Base-by-base conservation (phyloP, 2,888 invertebrate genomes). In the Agelastica alni region DNA sequence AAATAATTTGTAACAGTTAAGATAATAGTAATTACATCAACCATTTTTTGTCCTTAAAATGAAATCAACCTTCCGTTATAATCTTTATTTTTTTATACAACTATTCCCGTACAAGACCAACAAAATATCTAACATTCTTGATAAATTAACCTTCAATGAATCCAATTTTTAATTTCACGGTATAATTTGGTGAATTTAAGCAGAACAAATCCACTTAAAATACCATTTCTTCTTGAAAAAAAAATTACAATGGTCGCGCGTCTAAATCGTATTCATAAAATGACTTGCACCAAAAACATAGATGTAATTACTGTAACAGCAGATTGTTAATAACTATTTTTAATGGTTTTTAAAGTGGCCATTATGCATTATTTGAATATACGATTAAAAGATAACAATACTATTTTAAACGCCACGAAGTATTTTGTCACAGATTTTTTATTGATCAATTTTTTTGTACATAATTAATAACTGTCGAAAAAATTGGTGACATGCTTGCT, bases 121-220 rank as follows among this genome's bases (percentile, higher is more conserved):
- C 13, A n/a, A n/a, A 34, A 34, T 16, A 34, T 16, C 16, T 16
- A 2, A 16, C 34, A 36, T 46, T 36, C 46, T 34, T 36, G n/a
- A n/a, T 17, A 12, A 18, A 31, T 46, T 46, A 46, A 46, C 46
- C 26, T 22, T 46, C 9, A 30, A 36, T 14, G 4, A 26, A 36
- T 22, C 28, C 46, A 36, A 46, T 36, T 26, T 36, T 46, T 46
- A 46, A 46, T 46, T 46, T 46, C 46, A 46, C 30, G 46, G 13
- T 12, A 20, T 46, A 46, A 46, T 46, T 46, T 46, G 36, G 16
- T 36, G 26, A 34, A 16, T 20, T 36, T 22, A 20, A 36, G 20
- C 46, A 26, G n/a, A 36, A 28, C 46, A n/a, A 36, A 46, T 46
- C 14, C 46, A 34, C 36, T 34, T 46, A 34, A 46, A 36, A 36